Percentiles rank a stretch among this genome's conserved stretches.
Evolutionary conservation across 1,140 invertebrate genomes (phyloP).

Genomic region (Drosophila malerkotliana): DNA sequence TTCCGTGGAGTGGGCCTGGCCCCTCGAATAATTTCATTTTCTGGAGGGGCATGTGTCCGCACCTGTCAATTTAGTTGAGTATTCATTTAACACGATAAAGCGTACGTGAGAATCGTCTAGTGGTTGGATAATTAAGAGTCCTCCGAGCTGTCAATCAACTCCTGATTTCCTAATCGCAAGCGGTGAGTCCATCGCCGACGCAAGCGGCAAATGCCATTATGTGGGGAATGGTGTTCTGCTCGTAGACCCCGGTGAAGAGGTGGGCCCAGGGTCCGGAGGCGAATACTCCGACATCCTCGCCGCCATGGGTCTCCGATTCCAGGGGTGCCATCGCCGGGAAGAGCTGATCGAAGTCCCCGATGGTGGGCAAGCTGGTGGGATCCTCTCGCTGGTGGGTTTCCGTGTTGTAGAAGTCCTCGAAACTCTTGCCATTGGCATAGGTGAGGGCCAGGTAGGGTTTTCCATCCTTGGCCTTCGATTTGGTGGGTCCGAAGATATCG

Average conservation of each 20-base stretch:
- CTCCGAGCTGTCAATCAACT: conserved; percentile 38
- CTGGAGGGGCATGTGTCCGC: conserved; percentile 18
- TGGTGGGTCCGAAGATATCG: conserved; percentile 84
- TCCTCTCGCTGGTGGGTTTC: conserved; percentile 67
- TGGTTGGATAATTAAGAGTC: conserved; percentile 36
- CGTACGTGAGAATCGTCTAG: conserved; percentile 53
- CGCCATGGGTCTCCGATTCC: conserved; percentile 87
- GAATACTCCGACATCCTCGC: conserved; percentile 89
- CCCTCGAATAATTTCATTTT: conserved; percentile 13
- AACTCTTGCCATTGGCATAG: conserved; percentile 89
- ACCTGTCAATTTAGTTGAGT: conserved; percentile 42
- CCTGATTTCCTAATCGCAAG: conserved; percentile 46
- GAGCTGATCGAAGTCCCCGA: conserved; percentile 57
- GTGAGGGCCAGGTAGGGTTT: conserved; percentile 88
- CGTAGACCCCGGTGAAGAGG: conserved; percentile 90
- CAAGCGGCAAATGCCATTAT: conserved; percentile 89
- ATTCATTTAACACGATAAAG: conserved; percentile 54
- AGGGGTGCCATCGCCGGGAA: conserved; percentile 85
- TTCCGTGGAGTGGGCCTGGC: conserved; percentile 1
- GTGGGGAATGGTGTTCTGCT: conserved; percentile 92
- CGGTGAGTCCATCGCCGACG: conserved; percentile 83
- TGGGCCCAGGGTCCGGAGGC: conserved; percentile 88
- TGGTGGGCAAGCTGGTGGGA: conserved; percentile 29
- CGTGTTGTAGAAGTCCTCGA: conserved; percentile 76
- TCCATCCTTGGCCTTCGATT: conserved; percentile 79